phyloP scores from a whole-genome alignment of 1,140 invertebrate species.

The Drosophila paulistorum region DNA sequence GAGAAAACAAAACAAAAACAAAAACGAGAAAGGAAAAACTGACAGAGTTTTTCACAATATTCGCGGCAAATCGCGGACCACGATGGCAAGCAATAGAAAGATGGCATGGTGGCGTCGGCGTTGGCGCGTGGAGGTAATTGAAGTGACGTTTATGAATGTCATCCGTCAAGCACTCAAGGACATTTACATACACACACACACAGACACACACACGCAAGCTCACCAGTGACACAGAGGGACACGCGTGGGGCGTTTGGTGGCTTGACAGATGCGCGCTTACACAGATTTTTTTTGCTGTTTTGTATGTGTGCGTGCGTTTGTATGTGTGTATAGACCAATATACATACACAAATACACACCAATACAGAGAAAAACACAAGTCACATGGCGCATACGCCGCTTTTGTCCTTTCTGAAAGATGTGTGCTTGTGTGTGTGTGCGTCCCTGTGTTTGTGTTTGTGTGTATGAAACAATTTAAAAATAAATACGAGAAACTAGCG shows the following conservation, averaged over 20 bases:
- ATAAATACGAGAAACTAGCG: constrained; percentile 80
- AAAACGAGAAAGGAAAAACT: constrained; percentile 40
- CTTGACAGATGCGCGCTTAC: constrained; percentile 75
- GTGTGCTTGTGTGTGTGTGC: constrained; percentile 30
- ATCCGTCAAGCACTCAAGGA: constrained; percentile 82
- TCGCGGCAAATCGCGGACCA: constrained; percentile 52
- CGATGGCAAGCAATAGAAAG: background rate
- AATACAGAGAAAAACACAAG: constrained; percentile 31
- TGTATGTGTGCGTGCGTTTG: background rate
- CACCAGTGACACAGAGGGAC: constrained; percentile 17
- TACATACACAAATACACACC: constrained; percentile 34
- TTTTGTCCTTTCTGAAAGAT: constrained; percentile 54
- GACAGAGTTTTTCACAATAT: constrained; percentile 68
- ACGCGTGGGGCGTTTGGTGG: constrained; percentile 63
- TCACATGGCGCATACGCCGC: constrained; percentile 56
- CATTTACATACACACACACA: constrained; percentile 82
- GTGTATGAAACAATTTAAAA: constrained; percentile 76
- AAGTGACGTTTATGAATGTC: constrained; percentile 81
- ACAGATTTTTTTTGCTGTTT: constrained; percentile 62
- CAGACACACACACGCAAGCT: constrained; percentile 20
- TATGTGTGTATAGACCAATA: constrained; percentile 41
- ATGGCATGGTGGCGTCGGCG: constrained; percentile 40
- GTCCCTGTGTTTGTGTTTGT: constrained; percentile 26
- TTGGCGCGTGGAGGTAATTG: constrained; percentile 80
- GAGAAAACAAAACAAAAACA: constrained; percentile 29